Conservation (phyloP, 2,113 vertebrate genomes). For the Nyctibius bracteatus region DNA sequence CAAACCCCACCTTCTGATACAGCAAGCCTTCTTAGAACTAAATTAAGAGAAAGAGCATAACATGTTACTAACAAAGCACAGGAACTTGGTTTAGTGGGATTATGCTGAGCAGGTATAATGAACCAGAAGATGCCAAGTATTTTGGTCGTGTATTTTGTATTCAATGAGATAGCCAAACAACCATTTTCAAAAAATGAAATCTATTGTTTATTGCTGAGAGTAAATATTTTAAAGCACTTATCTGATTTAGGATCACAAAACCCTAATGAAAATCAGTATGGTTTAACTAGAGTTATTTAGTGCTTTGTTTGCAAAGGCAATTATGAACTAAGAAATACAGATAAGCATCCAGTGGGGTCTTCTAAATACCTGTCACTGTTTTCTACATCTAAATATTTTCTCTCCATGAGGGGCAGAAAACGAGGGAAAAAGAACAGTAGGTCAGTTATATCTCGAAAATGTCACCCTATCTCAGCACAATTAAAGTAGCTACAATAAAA, state of each 20-base stretch:
- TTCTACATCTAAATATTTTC: neutral
- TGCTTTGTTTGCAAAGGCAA: neutral
- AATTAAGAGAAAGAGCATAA: neutral
- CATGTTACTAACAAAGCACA: neutral
- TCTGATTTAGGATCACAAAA: neutral
- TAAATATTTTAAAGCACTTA: neutral
- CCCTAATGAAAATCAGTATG: neutral
- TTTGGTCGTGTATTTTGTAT: neutral
- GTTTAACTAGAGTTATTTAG: neutral
- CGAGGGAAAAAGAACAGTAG: neutral
- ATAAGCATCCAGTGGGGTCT: neutral
- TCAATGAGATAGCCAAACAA: neutral
- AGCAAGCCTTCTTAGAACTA: neutral
- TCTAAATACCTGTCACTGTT: neutral
- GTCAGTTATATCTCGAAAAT: neutral
- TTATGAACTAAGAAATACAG: neutral
- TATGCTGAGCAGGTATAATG: neutral
- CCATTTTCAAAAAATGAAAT: neutral
- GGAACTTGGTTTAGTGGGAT: neutral
- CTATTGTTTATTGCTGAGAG: neutral
- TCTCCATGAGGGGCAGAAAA: neutral
- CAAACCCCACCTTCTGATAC: neutral
- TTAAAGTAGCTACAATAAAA: neutral
- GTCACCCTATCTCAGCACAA: neutral
- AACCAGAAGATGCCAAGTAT: neutral